Percentiles rank a stretch among this genome's conserved stretches.
Conservation (phyloP, 2,888 invertebrate species). For the Calameuta filiformis region DNA sequence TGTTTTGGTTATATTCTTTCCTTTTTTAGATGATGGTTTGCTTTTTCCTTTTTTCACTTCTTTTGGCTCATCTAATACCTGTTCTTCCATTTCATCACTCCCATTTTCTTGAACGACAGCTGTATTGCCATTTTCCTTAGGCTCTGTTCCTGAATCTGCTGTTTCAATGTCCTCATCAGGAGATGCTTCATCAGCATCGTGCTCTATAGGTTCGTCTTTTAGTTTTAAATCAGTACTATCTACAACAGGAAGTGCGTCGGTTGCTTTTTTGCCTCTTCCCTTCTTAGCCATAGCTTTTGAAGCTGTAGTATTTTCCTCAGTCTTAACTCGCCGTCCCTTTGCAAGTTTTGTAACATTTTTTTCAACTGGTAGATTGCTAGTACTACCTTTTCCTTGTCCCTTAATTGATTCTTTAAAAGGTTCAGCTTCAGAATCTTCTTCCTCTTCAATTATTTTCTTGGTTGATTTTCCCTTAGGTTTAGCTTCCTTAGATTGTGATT, state of each 20-base stretch:
- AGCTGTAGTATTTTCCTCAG: neutral
- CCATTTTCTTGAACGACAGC: conserved; percentile 10
- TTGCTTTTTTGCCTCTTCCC: conserved; percentile 4
- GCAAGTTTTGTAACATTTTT: conserved; percentile 12
- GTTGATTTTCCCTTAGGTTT: conserved; percentile 22
- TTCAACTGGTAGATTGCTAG: neutral
- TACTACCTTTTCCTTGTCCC: conserved; percentile 7
- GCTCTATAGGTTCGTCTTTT: neutral
- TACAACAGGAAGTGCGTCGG: neutral
- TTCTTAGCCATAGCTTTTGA: conserved; percentile 11
- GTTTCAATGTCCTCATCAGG: neutral
- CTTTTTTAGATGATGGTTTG: neutral
- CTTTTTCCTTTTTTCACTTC: conserved; percentile 19
- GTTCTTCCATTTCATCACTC: conserved; percentile 15
- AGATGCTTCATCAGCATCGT: neutral
- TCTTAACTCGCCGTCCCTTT: conserved; percentile 14
- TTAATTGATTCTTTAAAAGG: neutral
- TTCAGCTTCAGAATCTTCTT: conserved; percentile 9
- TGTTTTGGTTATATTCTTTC: neutral
- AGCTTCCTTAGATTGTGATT: conserved; percentile 15
- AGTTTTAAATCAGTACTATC: neutral
- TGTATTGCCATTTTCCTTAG: conserved; percentile 13
- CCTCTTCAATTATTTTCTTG: conserved; percentile 14
- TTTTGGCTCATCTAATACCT: conserved; percentile 9
- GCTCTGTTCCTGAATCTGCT: conserved; percentile 9